Conservation (phyloP, 2,888 invertebrate species). For the Brachypterus glaber region DNA sequence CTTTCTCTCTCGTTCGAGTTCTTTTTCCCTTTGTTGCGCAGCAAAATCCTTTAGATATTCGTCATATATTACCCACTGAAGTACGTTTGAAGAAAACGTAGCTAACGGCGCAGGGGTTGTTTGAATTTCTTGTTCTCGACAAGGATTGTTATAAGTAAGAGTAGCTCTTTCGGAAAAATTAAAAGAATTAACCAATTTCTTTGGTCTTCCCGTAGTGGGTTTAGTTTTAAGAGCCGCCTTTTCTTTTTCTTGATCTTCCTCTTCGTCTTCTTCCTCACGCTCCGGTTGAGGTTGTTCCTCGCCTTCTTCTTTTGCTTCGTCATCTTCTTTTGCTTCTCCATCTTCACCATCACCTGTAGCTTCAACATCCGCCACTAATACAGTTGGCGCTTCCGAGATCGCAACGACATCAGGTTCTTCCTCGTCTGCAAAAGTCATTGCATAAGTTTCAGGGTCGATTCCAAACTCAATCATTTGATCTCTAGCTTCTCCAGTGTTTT, state of each 20-base stretch:
- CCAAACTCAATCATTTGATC: conserved; percentile 48
- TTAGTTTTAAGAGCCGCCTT: no score
- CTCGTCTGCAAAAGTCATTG: conserved; percentile 20
- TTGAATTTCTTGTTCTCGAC: conserved; percentile 70
- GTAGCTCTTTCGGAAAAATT: conserved; percentile 91
- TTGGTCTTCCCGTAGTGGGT: no score
- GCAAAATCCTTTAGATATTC: conserved; percentile 76
- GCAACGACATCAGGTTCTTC: conserved; percentile 20
- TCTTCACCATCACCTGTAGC: conserved; percentile 29
- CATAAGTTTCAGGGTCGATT: conserved; percentile 29
- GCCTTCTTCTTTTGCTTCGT: conserved; percentile 35
- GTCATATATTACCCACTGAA: conserved; percentile 88
- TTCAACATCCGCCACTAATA: no score
- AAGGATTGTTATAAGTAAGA: conserved; percentile 67
- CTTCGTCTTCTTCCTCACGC: conserved; percentile 36
- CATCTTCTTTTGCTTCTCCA: conserved; percentile 33
- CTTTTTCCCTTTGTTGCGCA: conserved; percentile 59
- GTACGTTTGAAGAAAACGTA: conserved; percentile 63
- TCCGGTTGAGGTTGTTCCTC: conserved; percentile 29
- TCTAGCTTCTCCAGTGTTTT: conserved; percentile 66
- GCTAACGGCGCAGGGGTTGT: conserved; percentile 82
- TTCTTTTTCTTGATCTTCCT: no score
- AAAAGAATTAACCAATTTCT: conserved; percentile 87
- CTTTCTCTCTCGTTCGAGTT: conserved; percentile 49
- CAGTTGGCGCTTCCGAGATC: no score